phyloP scores from a whole-genome alignment of 2,888 invertebrate species.

The Acanthosoma haemorrhoidale region DNA sequence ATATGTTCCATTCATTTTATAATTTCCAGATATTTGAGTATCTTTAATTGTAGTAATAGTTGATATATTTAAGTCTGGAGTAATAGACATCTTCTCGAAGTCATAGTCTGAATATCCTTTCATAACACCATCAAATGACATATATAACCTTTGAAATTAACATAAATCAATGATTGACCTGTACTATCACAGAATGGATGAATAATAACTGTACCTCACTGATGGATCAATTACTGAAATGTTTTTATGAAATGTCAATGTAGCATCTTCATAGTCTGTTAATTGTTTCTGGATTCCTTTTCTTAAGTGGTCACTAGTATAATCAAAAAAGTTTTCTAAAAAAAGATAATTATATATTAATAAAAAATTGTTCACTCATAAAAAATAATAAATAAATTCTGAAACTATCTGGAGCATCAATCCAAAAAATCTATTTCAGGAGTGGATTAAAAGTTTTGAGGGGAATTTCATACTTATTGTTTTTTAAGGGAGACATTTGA shows the following conservation, averaged over 20 bases:
- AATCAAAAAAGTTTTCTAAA: background rate
- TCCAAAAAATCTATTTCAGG: too few relatives aligned
- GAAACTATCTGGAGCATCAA: too few relatives aligned
- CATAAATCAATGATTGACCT: background rate
- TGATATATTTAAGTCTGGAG: constrained; percentile 16
- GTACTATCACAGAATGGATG: background rate
- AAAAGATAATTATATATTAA: too few relatives aligned
- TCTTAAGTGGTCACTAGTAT: background rate
- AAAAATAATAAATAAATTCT: too few relatives aligned
- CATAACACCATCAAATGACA: constrained; percentile 5
- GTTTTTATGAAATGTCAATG: background rate
- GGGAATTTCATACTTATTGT: too few relatives aligned
- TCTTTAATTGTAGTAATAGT: background rate
- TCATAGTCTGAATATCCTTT: background rate
- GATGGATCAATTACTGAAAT: background rate
- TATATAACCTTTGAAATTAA: constrained; percentile 2
- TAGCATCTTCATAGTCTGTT: background rate
- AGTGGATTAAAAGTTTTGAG: too few relatives aligned
- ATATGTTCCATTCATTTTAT: constrained; percentile 6
- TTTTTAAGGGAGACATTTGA: too few relatives aligned
- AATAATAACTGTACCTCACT: background rate
- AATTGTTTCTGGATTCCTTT: background rate
- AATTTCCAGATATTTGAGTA: background rate
- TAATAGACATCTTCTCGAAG: background rate
- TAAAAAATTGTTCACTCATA: too few relatives aligned